Base-by-base conservation (phyloP, 2,888 invertebrate species). In the Oscheius myriophilus region DNA sequence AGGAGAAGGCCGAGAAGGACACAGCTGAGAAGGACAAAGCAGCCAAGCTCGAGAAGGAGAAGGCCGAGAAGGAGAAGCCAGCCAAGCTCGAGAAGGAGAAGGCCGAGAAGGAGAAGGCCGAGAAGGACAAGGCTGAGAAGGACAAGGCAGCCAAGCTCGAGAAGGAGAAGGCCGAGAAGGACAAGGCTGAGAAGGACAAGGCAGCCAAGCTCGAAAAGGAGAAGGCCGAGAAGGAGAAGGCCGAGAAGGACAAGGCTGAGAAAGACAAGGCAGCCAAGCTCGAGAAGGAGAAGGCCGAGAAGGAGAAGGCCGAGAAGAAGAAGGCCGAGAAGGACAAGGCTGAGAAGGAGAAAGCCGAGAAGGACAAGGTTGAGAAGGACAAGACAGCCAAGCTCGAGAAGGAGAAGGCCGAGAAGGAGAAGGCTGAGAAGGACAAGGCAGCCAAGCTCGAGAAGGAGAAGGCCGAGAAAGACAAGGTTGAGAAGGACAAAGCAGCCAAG, bases 231-330 rank as follows among this genome's bases (percentile, higher is more conserved):
- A 58, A 58, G 45, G 4, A 6, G 12, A 58, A 58, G 43, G 42
- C 23, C 43, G 58, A 58, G 9, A 58, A 58, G 58, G 43, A 43
- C 14, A 58, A 58, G 58, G 23, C 43, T 23, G 58, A 58, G 21
- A 58, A 58, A 23, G 58, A 58, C 43, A 58, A 58, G 58, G 58
- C 58, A n/a, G n/a, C n/a, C n/a, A n/a, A n/a, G n/a, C n/a, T n/a
- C 23, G 58, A 58, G 2, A 58, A 58, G 45, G 43, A 42, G 1
- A 58, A 41, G 45, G 3, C 21, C 45, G 58, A 58, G 3, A 58
- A 58, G 45, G 42, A 42, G 12, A 58, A 58, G 43, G 43, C 43
- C 45, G 58, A 58, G 7, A 58, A 58, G 43, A 14, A 21, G 43
- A 58, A 58, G 58, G 45, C 58, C 43, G 58, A 58, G 9, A 58